Evolutionary conservation across 2,113 vertebrate genomes (phyloP).

Genomic region (Psittacula cyanocephala): DNA sequence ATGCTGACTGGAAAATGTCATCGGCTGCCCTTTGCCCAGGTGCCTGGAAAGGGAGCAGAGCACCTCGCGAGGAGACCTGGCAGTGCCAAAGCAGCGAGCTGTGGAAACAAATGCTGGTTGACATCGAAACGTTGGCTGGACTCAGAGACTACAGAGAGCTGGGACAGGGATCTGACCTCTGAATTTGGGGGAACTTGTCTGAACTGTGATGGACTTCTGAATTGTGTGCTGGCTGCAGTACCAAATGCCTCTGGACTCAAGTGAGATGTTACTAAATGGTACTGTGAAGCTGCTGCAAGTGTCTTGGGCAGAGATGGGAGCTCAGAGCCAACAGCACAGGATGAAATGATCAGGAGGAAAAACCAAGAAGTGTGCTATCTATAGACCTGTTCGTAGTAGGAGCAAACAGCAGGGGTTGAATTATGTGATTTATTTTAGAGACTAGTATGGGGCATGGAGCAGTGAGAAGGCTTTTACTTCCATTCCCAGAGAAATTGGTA

Average conservation of each 20-base stretch:
- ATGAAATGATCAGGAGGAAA: neutral
- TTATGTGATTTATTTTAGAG: neutral
- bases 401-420: neutral
- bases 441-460: neutral
- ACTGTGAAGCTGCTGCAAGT: neutral
- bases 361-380: neutral
- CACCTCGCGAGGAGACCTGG: neutral
- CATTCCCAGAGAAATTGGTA: neutral
- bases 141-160: neutral
- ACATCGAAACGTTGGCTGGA: rapidly evolving
- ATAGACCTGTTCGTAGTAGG: rapidly evolving
- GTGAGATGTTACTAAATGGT: neutral
- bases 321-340: neutral
- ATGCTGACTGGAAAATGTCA: neutral
- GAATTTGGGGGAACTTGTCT: neutral
- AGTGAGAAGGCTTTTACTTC: neutral
- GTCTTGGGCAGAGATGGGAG: neutral
- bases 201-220: neutral
- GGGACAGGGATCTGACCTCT: rapidly evolving
- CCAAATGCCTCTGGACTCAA: neutral
- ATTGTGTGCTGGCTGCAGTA: neutral
- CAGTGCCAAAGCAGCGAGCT: rapidly evolving
- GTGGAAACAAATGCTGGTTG: neutral
- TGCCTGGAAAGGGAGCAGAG: neutral
- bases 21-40: neutral